Percentiles rank a stretch among this genome's conserved stretches.
These are phyloP conservation scores for Myotis myotis DNA, from an alignment of 2,797 vertebrate species.

Conservation along the genomic window DNA sequence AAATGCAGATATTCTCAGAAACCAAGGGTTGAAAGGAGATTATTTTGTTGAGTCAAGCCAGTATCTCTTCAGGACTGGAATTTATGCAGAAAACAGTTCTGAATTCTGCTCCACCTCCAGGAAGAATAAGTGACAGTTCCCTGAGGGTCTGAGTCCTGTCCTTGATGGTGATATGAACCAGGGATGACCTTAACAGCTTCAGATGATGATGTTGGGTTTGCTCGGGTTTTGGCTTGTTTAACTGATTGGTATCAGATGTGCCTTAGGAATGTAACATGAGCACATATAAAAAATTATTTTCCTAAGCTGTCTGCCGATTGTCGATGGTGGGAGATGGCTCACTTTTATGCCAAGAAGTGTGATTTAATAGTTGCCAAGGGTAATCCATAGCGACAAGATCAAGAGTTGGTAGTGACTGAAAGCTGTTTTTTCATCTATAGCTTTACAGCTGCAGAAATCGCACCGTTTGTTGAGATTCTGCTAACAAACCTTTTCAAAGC, in stretches of 20 bases:
- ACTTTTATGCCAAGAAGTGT: constrained; percentile 8
- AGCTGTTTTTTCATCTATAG: constrained; percentile 85
- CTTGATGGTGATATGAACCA: background rate
- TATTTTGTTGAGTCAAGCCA: background rate
- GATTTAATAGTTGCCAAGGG: constrained; percentile 16
- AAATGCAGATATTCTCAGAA: background rate
- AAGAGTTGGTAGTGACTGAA: constrained; percentile 72
- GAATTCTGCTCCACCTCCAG: background rate
- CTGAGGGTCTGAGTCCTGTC: background rate
- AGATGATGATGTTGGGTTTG: background rate
- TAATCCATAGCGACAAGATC: constrained; percentile 33
- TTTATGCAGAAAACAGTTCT: background rate
- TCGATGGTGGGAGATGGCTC: constrained; percentile 21
- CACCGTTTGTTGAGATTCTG: constrained; percentile 94
- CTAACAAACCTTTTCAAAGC: constrained; percentile 97
- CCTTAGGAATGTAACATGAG: background rate
- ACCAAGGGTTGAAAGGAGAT: background rate
- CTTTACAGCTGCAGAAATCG: constrained; percentile 93
- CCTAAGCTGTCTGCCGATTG: background rate
- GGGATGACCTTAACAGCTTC: background rate
- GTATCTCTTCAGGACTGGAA: background rate
- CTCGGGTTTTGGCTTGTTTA: background rate
- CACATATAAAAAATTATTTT: background rate
- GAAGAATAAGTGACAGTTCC: background rate
- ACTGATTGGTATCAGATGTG: background rate